Conservation (phyloP, 1,140 invertebrate species). For the Heliothis subflexa region DNA sequence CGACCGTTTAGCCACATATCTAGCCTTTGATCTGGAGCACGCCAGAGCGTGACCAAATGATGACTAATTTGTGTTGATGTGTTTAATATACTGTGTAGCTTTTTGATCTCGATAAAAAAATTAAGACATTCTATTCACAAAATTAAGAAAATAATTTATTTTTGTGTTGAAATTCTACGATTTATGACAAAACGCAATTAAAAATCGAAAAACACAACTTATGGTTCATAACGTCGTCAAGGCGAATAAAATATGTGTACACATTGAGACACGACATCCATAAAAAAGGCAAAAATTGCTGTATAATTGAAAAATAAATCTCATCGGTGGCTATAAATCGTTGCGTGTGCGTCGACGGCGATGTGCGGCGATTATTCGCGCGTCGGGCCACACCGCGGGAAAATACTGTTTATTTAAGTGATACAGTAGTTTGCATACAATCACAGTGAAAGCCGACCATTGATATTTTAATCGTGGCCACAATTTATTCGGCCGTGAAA, state of each 20-base stretch:
- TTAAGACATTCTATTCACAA: too few species aligned
- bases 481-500: constrained; percentile 72
- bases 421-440: constrained; percentile 80
- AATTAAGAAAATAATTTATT: too few species aligned
- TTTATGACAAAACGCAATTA: background rate
- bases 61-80: background rate
- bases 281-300: constrained; percentile 37
- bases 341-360: constrained; percentile 27
- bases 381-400: constrained; percentile 41
- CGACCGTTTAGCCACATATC: background rate
- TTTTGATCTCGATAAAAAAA: too few species aligned
- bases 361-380: constrained; percentile 18
- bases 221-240: constrained; percentile 14
- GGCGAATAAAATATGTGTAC: constrained; percentile 12
- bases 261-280: constrained; percentile 31
- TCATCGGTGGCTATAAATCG: constrained; percentile 13
- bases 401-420: constrained; percentile 77
- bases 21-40: background rate
- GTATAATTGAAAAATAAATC: constrained; percentile 48
- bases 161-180: too few species aligned
- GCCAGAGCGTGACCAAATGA: background rate
- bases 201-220: constrained; percentile 14
- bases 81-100: background rate
- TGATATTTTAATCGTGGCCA: constrained; percentile 81
- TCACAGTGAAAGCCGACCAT: constrained; percentile 75